Base-by-base conservation (phyloP, 2,888 invertebrate genomes). In the Stenodema calcarata region DNA sequence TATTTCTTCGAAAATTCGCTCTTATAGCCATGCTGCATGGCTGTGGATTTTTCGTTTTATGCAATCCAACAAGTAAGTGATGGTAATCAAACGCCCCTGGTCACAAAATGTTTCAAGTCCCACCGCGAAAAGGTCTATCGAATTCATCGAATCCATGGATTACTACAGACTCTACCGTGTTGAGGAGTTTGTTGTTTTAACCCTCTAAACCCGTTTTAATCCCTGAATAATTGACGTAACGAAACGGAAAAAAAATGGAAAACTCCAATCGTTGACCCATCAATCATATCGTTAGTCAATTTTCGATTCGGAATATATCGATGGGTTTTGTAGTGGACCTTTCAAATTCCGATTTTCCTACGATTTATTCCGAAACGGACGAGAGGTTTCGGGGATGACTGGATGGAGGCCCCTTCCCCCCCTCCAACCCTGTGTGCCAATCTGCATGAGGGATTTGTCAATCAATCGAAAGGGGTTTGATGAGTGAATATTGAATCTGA, bases 401-500 rank as follows among this genome's bases (percentile, higher is more conserved):
- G 35, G 35, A 35, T 2, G 35, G 35, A 7, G 35, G n/a, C 23
- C 50, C 50, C 16, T 16, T 18, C 54, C 54, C 16, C 54, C 2
- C n/a, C 54, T n/a, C 54, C 11, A 14, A n/a, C n/a, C 16, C 44
- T 44, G 44, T 50, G n/a, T 1, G 11, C 62, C 62, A 73, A 41
- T 73, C 73, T 73, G 73, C 73, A 73, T 73, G 73, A 16, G 30
- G 35, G 73, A 73, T 73, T 35, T 73, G 73, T 73, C 73, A 54
- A 54, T 54, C 54, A 73, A 73, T 73, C 41, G 14, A 35, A 14
- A 16, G 16, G 16, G 73, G 35, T 73, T 73, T 73, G 73, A 73
- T 41, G 73, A 73, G 73, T 73, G 73, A 73, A 73, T 73, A 73
- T 73, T 73, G 73, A 14, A 73, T 73, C 35, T 73, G 73, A n/a